A percentile compares a stretch with the other conserved stretches of the same genome.
These are phyloP conservation scores for Drosophila mauritiana DNA, from an alignment of 1,140 invertebrate species.

Conservation along the genomic window DNA sequence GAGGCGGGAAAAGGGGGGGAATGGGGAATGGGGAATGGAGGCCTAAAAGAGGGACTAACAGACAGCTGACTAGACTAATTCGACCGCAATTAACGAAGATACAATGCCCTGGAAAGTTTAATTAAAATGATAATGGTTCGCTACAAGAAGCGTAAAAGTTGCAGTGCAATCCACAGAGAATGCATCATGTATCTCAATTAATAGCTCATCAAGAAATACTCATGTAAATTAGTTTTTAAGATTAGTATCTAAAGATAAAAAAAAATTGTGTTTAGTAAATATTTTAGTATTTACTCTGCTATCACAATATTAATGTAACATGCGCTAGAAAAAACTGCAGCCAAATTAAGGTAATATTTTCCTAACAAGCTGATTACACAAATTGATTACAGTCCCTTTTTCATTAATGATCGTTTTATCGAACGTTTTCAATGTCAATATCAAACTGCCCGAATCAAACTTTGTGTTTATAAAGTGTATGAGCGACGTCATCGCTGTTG, in stretches of 20 bases:
- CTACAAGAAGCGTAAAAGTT: background rate
- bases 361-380: no score
- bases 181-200: background rate
- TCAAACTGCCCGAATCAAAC: slow-evolving; percentile 14
- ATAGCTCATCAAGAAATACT: background rate
- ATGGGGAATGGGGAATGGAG: no score
- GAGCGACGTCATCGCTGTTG: slow-evolving; percentile 26
- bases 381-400: background rate
- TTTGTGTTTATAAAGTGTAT: slow-evolving; percentile 33
- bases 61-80: slow-evolving; percentile 34
- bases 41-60: slow-evolving; percentile 12
- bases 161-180: background rate
- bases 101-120: slow-evolving; percentile 20
- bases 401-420: background rate
- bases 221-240: background rate
- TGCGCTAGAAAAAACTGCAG: no score
- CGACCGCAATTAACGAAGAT: slow-evolving; percentile 21
- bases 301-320: no score
- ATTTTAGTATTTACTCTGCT: no score
- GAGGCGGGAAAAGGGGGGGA: background rate
- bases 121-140: background rate
- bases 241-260: no score
- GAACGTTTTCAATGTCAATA: slow-evolving; percentile 36
- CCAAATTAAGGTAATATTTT: no score
- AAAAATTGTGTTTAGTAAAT: no score